These are phyloP conservation scores for Drosophila percnosoma DNA, from an alignment of 2,888 invertebrate genomes.

Conservation along the genomic window DNA sequence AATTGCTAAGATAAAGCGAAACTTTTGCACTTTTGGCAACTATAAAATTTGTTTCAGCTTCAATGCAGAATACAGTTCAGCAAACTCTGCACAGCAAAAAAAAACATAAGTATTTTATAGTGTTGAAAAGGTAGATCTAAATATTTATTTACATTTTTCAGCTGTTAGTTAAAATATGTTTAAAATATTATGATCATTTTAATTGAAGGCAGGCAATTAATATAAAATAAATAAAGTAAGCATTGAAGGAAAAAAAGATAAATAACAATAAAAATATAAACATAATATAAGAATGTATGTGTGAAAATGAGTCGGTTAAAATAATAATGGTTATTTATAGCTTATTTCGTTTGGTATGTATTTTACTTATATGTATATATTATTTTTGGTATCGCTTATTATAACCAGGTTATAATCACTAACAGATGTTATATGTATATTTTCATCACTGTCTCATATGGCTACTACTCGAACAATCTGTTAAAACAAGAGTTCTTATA, in stretches of 20 bases:
- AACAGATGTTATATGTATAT: background rate
- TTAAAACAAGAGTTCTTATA: background rate
- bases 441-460: background rate
- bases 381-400: background rate
- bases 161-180: too few relatives aligned
- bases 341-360: background rate
- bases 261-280: too few relatives aligned
- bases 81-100: background rate
- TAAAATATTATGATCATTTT: too few relatives aligned
- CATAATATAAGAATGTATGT: too few relatives aligned
- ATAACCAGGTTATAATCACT: background rate
- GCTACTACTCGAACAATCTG: background rate
- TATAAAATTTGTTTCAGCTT: too few relatives aligned
- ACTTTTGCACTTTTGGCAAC: background rate
- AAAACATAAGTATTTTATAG: background rate
- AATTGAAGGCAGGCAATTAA: accelerated
- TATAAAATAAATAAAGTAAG: too few relatives aligned
- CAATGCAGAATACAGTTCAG: background rate
- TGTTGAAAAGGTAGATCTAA: background rate
- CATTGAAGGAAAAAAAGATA: too few relatives aligned
- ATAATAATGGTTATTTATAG: too few relatives aligned
- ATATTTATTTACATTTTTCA: background rate
- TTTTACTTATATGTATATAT: accelerated
- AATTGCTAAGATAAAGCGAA: background rate
- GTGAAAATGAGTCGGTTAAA: too few relatives aligned